These are phyloP conservation scores for Melanaphis sacchari DNA, from an alignment of 1,140 invertebrate species.

Conservation along the genomic window DNA sequence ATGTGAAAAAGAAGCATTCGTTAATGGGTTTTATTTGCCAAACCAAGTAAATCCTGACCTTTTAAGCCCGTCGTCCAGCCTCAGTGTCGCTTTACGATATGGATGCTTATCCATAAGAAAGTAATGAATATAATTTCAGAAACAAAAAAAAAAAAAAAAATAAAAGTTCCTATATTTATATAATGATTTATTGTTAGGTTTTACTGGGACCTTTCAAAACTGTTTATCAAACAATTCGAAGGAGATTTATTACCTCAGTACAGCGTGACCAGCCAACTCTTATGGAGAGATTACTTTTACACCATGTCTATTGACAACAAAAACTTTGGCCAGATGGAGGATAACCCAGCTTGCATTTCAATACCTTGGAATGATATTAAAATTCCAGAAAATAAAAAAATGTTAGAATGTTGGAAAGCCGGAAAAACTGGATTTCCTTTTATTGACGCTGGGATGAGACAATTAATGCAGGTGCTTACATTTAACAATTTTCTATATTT, in stretches of 20 bases:
- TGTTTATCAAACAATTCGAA: constrained; percentile 17
- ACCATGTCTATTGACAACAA: constrained; percentile 75
- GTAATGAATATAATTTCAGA: constrained; percentile 62
- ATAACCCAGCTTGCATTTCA: constrained; percentile 76
- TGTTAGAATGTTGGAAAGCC: constrained; percentile 69
- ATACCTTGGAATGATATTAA: constrained; percentile 73
- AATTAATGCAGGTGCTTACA: constrained; percentile 65
- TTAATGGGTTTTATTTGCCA: constrained; percentile 66
- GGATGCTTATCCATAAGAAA: constrained; percentile 71
- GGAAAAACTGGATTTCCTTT: constrained; percentile 79
- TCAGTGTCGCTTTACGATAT: constrained; percentile 74
- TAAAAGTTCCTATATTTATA: neutral
- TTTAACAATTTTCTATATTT: neutral
- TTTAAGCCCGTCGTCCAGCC: constrained; percentile 71
- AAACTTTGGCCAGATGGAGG: constrained; percentile 73
- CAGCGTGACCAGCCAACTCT: constrained; percentile 72
- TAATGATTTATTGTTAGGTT: neutral
- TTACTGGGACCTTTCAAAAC: constrained; percentile 24
- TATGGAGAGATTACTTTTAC: constrained; percentile 84
- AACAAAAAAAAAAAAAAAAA: neutral
- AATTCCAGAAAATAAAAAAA: constrained; percentile 67
- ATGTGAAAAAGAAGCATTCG: constrained; percentile 68
- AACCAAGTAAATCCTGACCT: constrained; percentile 76
- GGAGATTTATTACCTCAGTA: constrained; percentile 63
- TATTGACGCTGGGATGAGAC: constrained; percentile 78